Evolutionary conservation across 2,888 invertebrate genomes (phyloP), one percentile per base, ranked within the genome.

Genomic region (Ectropis crepuscularia): DNA sequence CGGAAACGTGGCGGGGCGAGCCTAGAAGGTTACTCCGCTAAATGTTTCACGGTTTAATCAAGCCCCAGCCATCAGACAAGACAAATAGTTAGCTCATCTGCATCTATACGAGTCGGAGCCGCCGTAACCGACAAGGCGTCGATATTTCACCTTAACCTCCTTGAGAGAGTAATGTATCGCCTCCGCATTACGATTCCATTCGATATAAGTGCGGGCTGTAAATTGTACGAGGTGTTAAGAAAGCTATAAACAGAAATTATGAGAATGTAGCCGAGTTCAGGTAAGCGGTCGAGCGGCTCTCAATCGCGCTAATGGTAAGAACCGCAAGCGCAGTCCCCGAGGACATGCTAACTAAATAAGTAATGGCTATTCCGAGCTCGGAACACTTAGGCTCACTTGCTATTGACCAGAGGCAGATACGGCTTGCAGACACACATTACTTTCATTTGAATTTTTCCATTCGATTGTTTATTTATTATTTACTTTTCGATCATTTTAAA

Each of bases 81-180:
- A 91, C 89, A 92, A 92, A 92, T 92, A 92, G 90, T 89, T 86
- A 78, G 87, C 91, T 92, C 92, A 92, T 92, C 92, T 92, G 90
- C 92, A 92, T 92, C 92, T 89, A 92, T 89, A 92, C 90, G 92
- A 92, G 89, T 80, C 82, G 84, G 84, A 80, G 81, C 82, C 80
- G 81, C 83, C 79, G 78, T 79, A 82, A 80, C 85, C 82, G 82
- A 86, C 88, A 82, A 84, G 81, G 82, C 85, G 81, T 86, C 86
- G 83, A 88, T 89, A 86, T 86, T 86, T 88, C 78, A 86, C 86
- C 78, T 78, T 81, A 76, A 80, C 79, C 78, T 80, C 77, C 77
- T 77, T 75, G 73, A 71, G 71, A 66, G 76, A 73, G 67, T 71
- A 73, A 71, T 70, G 70, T 72, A 72, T 71, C 70, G 74, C 64